A percentile compares a stretch with the other conserved stretches of the same genome.
phyloP scores from a whole-genome alignment of 2,113 vertebrate genomes.

The Neoarius graeffei region DNA sequence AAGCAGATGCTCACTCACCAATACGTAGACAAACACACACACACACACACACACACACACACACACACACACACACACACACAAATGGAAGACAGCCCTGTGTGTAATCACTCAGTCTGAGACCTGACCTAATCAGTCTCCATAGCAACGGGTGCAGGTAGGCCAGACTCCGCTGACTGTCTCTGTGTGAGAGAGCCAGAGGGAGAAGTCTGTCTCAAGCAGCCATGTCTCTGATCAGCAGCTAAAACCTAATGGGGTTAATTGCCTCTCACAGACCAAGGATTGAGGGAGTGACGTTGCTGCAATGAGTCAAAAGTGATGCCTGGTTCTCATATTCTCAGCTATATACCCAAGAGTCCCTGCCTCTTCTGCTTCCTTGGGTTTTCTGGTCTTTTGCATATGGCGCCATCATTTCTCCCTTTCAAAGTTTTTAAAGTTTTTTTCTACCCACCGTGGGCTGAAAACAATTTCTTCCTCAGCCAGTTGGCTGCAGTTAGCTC shows the following conservation, averaged over 20 bases:
- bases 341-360: neutral
- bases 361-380: constrained; percentile 6
- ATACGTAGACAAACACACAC: constrained; percentile 15
- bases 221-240: constrained; percentile 63
- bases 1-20: constrained; percentile 38
- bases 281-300: constrained; percentile 58
- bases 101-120: constrained; percentile 50
- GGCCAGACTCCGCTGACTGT: constrained; percentile 12
- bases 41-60: constrained; percentile 41
- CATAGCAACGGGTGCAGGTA: constrained; percentile 50
- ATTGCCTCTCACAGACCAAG: constrained; percentile 68
- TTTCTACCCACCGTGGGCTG: neutral
- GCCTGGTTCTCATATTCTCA: neutral
- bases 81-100: constrained; percentile 38
- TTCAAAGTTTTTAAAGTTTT: constrained; percentile 11
- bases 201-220: constrained; percentile 40
- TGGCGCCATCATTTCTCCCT: neutral
- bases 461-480: constrained; percentile 17
- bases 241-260: constrained; percentile 68
- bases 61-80: constrained; percentile 39
- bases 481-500: constrained; percentile 14
- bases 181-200: constrained; percentile 11
- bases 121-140: constrained; percentile 51
- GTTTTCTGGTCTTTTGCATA: constrained; percentile 3
- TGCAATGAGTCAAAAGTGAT: constrained; percentile 36